phyloP scores from a whole-genome alignment of 2,797 vertebrate species.

The Phyllotis vaccarum region DNA sequence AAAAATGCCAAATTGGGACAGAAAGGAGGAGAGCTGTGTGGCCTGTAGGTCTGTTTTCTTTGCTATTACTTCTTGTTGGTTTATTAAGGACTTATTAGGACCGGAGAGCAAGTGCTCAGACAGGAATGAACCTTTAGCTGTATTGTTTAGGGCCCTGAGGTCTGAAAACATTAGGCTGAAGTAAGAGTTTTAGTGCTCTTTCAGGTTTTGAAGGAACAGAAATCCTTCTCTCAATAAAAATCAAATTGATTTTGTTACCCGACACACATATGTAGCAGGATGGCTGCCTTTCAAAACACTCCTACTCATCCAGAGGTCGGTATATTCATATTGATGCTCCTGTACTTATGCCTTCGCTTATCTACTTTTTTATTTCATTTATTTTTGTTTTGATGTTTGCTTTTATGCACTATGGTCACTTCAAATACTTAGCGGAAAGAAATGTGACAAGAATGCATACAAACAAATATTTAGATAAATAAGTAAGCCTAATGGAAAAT shows the following conservation, averaged over 20 bases:
- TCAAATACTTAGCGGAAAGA: slow-evolving; percentile 59
- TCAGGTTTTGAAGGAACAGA: slow-evolving; percentile 5
- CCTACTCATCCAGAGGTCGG: background rate
- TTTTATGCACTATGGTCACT: slow-evolving; percentile 53
- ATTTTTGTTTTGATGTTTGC: slow-evolving; percentile 70
- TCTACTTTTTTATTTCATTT: slow-evolving; percentile 57
- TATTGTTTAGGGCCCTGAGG: slow-evolving; percentile 45
- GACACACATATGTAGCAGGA: background rate
- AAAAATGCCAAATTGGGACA: slow-evolving; percentile 66
- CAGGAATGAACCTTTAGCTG: slow-evolving; percentile 75
- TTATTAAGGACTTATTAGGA: slow-evolving; percentile 67
- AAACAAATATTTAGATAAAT: slow-evolving; percentile 70
- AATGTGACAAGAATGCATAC: slow-evolving; percentile 54
- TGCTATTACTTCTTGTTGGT: slow-evolving; percentile 51
- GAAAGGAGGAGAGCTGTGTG: slow-evolving; percentile 71
- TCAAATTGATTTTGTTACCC: slow-evolving; percentile 15
- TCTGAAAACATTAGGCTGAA: slow-evolving; percentile 69
- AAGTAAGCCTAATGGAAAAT: slow-evolving; percentile 66
- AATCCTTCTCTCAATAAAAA: slow-evolving; percentile 56
- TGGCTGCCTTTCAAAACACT: background rate
- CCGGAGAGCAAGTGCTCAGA: slow-evolving; percentile 74
- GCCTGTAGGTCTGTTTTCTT: slow-evolving; percentile 64
- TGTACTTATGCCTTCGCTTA: slow-evolving; percentile 21
- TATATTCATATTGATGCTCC: background rate
- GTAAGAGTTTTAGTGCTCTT: slow-evolving; percentile 49